Conservation (phyloP, 2,113 vertebrate genomes). For the Nesogale talazaci region DNA sequence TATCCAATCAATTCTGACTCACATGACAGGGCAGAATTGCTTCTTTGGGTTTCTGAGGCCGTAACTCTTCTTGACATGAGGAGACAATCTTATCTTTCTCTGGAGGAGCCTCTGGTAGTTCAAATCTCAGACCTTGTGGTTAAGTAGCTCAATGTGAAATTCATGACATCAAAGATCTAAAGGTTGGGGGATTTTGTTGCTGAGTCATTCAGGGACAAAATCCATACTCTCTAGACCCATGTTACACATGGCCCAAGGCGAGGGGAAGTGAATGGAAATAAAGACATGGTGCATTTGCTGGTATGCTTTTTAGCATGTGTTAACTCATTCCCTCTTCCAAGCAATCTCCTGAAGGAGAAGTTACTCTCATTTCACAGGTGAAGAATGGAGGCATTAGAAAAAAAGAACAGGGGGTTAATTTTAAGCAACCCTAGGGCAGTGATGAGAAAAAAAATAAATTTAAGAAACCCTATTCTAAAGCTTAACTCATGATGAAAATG, state of each 20-base stretch:
- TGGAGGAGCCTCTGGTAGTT: no score
- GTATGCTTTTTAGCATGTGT: not conserved
- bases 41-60: no score
- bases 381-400: not conserved
- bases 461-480: conserved; percentile 2
- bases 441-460: not conserved
- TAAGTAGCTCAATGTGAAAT: no score
- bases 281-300: not conserved
- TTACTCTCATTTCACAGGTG: conserved; percentile 40
- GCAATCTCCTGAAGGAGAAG: not conserved
- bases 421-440: not conserved
- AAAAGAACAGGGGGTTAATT: not conserved
- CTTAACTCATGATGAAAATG: conserved; percentile 5
- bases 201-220: not conserved
- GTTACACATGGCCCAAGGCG: not conserved
- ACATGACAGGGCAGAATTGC: no score
- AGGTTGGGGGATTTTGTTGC: not conserved
- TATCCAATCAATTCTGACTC: no score
- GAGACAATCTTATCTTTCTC: no score
- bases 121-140: no score
- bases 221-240: not conserved
- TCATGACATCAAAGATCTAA: not conserved
- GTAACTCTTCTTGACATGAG: no score
- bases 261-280: not conserved
- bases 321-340: not conserved